These are phyloP conservation scores for Dasyprocta punctata DNA, from an alignment of 2,113 vertebrate species.

Conservation along the genomic window DNA sequence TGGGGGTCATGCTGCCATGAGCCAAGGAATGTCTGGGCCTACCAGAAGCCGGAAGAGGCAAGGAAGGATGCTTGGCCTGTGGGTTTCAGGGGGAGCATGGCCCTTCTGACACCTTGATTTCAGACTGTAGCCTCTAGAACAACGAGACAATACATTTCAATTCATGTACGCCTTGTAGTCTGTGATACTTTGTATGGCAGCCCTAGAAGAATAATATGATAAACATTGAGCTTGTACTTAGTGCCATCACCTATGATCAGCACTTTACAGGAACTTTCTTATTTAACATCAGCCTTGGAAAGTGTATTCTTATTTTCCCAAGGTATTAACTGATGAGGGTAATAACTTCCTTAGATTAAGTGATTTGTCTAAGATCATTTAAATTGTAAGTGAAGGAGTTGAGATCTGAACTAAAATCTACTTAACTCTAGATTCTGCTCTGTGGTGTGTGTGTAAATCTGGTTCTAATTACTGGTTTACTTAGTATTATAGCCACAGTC, in stretches of 20 bases:
- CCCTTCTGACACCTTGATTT: background rate
- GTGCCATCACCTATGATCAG: background rate
- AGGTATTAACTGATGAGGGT: background rate
- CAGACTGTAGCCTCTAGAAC: background rate
- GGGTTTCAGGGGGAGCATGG: background rate
- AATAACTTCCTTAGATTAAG: background rate
- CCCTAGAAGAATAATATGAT: background rate
- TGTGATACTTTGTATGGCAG: background rate
- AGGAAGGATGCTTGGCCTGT: background rate
- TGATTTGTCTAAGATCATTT: background rate
- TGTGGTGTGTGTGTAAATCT: background rate
- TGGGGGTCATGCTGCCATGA: background rate
- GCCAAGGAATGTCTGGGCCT: background rate
- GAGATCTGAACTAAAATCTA: background rate
- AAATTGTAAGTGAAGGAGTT: background rate
- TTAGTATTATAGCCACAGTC: background rate
- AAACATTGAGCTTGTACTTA: background rate
- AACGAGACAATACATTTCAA: background rate
- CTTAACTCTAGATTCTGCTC: conserved; percentile 10
- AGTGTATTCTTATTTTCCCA: background rate
- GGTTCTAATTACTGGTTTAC: background rate
- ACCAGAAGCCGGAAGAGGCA: background rate
- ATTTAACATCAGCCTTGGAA: background rate
- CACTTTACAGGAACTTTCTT: background rate
- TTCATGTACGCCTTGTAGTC: background rate